Evolutionary conservation across 1,140 invertebrate species (phyloP), one percentile per base, ranked within the genome.

Genomic region (Drosophila persimilis): DNA sequence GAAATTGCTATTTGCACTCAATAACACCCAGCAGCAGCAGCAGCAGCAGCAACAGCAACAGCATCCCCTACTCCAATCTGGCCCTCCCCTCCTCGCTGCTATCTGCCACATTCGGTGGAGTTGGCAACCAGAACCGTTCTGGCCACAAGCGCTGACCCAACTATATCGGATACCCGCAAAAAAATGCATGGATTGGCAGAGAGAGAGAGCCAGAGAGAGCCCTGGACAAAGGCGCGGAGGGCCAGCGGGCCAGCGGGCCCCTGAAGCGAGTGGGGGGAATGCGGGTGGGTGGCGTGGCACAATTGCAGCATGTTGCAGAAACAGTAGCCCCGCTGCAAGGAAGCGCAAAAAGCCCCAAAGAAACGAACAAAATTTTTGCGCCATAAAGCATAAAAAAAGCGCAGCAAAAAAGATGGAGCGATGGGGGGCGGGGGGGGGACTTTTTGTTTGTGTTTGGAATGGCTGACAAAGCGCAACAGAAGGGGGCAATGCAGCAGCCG

Each of bases 1-100:
- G 80, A 90, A 90, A 90, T 90, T 90, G 89, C 89, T 90, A 90
- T 90, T 90, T 90, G 89, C 89, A 90, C 89, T 90, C 89, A 90
- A 90, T 90, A 90, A 90, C 89, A 67, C 65, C 63, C 64, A 53
- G 64, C 73, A 73, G 52, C 45, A 53, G 64, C n/a, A 43, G 22
- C 48, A 47, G 51, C 64, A 53, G 64, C 73, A 73, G 48, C 45
- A 43, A 3, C 69, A 73, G 52, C 45, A 43, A 15, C 48, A 47
- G 64, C 73, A 73, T 41, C 26, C 47, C 47, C 54, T 44, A 41
- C 48, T 7, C 41, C 62, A 29, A 8, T 6, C 13, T n/a, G 20
- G 8, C 51, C 24, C 29, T 9, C 43, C n/a, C 35, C 8, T 0
- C 4, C 20, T 11, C 11, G 15, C 11, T 17, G 20, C 6, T 17